Percentiles rank a stretch among this genome's conserved stretches.
Evolutionary conservation across 2,888 invertebrate genomes (phyloP).

Genomic region (Hoplodrina blanda): DNA sequence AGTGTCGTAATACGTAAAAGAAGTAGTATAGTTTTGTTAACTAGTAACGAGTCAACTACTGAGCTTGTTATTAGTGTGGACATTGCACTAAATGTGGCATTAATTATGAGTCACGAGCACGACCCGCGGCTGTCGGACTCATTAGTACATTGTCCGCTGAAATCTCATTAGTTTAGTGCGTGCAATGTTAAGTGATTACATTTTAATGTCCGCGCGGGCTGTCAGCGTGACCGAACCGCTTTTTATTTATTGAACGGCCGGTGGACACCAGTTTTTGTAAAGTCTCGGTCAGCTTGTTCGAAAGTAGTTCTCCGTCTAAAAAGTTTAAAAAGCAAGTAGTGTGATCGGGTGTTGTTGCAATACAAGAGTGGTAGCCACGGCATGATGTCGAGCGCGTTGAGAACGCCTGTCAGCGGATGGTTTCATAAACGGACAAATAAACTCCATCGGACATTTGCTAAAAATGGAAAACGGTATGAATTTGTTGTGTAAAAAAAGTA

Average conservation of each 20-base stretch:
- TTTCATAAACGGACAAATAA: constrained; percentile 83
- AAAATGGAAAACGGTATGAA: constrained; percentile 87
- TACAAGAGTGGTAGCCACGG: constrained; percentile 69
- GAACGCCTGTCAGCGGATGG: constrained; percentile 85
- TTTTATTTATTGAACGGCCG: constrained; percentile 77
- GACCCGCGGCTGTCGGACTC: constrained; percentile 82
- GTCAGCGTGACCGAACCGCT: constrained; percentile 78
- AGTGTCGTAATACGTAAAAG: constrained; percentile 65
- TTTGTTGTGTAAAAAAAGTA: constrained; percentile 49
- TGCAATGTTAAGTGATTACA: constrained; percentile 88
- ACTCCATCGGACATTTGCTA: constrained; percentile 81
- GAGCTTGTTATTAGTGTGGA: constrained; percentile 72
- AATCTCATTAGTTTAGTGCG: constrained; percentile 89
- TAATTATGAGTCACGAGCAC: constrained; percentile 85
- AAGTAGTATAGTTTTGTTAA: constrained; percentile 69
- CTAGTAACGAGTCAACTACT: constrained; percentile 63
- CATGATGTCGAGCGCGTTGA: constrained; percentile 86
- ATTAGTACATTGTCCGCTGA: constrained; percentile 86
- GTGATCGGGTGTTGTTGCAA: constrained; percentile 73
- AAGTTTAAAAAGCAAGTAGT: constrained; percentile 68
- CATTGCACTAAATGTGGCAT: constrained; percentile 80
- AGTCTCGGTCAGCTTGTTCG: constrained; percentile 74
- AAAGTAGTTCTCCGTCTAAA: constrained; percentile 76
- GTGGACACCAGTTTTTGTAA: constrained; percentile 75
- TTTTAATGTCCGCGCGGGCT: constrained; percentile 80